Evolutionary conservation across 2,888 invertebrate species (phyloP).

Genomic region (Archips crataeganus): DNA sequence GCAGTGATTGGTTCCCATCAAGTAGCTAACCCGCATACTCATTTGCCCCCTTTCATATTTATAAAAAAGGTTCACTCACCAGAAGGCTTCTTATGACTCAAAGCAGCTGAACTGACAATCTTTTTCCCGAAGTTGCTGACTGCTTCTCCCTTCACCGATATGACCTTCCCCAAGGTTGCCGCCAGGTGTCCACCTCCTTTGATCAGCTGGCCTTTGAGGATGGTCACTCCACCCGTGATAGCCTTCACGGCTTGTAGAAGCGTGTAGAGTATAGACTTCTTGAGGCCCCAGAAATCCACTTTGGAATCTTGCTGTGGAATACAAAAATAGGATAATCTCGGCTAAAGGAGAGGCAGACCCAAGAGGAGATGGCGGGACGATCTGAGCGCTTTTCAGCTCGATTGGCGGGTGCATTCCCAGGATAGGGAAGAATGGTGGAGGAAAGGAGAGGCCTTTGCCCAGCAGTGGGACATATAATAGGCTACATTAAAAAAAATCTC

Average conservation of each 20-base stretch:
- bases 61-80: slow-evolving; percentile 24
- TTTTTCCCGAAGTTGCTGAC: slow-evolving; percentile 92
- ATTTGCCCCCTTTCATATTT: no score
- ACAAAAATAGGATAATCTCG: neutral
- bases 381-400: no score
- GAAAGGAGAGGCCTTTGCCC: no score
- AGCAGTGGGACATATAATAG: no score
- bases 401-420: no score
- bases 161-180: slow-evolving; percentile 82
- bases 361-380: no score
- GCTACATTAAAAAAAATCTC: no score
- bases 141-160: slow-evolving; percentile 91
- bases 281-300: slow-evolving; percentile 91
- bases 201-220: slow-evolving; percentile 94
- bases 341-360: no score
- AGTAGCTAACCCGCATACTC: no score
- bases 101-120: slow-evolving; percentile 91
- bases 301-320: slow-evolving; percentile 64
- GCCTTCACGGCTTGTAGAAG: slow-evolving; percentile 95
- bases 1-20: no score
- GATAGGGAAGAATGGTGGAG: no score
- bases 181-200: slow-evolving; percentile 91
- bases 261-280: slow-evolving; percentile 93
- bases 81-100: slow-evolving; percentile 81
- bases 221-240: slow-evolving; percentile 94